Evolutionary conservation across 2,888 invertebrate genomes (phyloP).

Genomic region (Drosophila prolongata): DNA sequence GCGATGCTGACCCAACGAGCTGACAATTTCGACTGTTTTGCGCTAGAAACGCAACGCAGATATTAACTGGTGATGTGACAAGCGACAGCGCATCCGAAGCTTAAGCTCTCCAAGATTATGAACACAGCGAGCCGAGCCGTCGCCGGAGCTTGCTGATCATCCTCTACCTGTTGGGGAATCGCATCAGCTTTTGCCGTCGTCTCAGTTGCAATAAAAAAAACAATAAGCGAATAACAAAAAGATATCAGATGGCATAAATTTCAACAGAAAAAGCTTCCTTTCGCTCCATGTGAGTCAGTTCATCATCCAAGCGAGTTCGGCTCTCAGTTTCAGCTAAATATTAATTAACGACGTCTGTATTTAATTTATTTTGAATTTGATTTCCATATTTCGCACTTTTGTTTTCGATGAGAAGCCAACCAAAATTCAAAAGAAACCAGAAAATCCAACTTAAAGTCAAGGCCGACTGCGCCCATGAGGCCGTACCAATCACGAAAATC

Average conservation of each 20-base stretch:
- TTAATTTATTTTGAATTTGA: constrained; percentile 66
- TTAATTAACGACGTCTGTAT: constrained; percentile 44
- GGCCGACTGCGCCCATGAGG: constrained; percentile 64
- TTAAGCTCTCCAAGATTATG: constrained; percentile 32
- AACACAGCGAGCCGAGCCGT: constrained; percentile 31
- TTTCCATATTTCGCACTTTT: constrained; percentile 74
- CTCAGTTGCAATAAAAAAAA: constrained; percentile 68
- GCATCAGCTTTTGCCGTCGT: constrained; percentile 55
- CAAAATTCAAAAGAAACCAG: constrained; percentile 27
- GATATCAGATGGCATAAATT: constrained; percentile 32
- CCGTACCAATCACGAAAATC: constrained; percentile 74
- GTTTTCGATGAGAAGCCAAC: constrained; percentile 50
- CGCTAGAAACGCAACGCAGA: constrained; percentile 67
- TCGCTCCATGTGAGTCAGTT: constrained; percentile 51
- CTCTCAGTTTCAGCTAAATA: constrained; percentile 39
- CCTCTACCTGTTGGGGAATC: constrained; percentile 58
- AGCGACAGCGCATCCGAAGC: constrained; percentile 5
- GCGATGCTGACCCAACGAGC: constrained; percentile 77
- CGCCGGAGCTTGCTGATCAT: constrained; percentile 60
- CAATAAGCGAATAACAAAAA: constrained; percentile 63
- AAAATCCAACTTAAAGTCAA: constrained; percentile 66
- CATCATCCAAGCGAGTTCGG: constrained; percentile 45
- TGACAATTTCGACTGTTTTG: constrained; percentile 79
- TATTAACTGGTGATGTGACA: constrained; percentile 62
- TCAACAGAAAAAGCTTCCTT: constrained; percentile 38